Evolutionary conservation across 2,113 vertebrate genomes (phyloP), one percentile per base, ranked within the genome.

Genomic region (Tonatia bakeri): DNA sequence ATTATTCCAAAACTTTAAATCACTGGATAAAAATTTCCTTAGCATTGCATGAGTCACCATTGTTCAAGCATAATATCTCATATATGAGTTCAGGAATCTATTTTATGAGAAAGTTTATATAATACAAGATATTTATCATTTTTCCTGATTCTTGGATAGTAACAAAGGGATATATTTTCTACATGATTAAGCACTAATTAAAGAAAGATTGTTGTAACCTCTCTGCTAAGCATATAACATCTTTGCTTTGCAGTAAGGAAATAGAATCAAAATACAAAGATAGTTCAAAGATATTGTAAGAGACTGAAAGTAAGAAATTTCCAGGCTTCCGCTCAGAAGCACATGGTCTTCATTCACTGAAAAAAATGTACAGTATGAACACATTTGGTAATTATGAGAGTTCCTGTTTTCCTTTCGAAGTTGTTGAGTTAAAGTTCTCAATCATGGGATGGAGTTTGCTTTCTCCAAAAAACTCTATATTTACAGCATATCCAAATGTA

Each of bases 181-280:
- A 92, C 85, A 43, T 64, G 7, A 26, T 94, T 86, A 79, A 91
- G 54, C 83, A 89, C 87, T 84, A 87, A 88, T 86, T 92, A 80
- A 40, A 38, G 43, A 70, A 14, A 93, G 16, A 69, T 64, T 86
- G 3, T 75, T 70, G 54, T 7, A 95, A 2, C 1, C 82, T 69
- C 64, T 87, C 52, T 38, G 22, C 12, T 77, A 94, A 36, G 22
- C 3, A 50, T 22, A 61, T 38, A 43, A n/a, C 7, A 76, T 47
- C 45, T 70, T 56, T 52, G 5, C 54, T 95, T 86, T 91, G n/a
- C 36, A 61, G n/a, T 59, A 77, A 69, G 38, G 33, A 83, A 87
- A 59, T 16, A 83, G 22, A 83, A 70, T 8, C 87, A 16, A 67
- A 89, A 91, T 69, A 17, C 20, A 54, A 87, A 84, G 64, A 73